phyloP scores from a whole-genome alignment of 2,888 invertebrate species.

The Boloria selene region DNA sequence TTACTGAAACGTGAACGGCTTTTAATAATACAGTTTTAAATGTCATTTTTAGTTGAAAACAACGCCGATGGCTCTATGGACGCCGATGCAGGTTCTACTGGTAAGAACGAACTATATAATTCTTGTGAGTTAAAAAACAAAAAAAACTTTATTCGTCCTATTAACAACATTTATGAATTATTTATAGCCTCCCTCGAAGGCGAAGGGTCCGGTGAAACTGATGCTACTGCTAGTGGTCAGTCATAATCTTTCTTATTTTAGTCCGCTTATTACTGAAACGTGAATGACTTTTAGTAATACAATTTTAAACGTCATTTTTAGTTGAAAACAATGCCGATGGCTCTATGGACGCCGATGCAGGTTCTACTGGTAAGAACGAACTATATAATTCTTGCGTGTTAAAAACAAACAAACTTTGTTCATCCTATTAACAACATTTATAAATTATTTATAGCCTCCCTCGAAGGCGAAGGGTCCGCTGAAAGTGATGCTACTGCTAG shows the following conservation, averaged over 20 bases:
- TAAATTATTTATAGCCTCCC: background rate
- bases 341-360: conserved; percentile 12
- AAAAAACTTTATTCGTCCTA: no score
- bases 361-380: conserved; percentile 2
- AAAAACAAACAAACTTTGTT: background rate
- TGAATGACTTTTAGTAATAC: background rate
- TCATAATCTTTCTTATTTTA: background rate
- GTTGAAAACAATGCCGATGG: conserved; percentile 17
- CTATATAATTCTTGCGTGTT: no score
- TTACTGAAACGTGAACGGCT: background rate
- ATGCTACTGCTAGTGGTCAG: background rate
- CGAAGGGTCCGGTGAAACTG: background rate
- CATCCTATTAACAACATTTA: background rate
- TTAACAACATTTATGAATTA: background rate
- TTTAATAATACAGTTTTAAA: background rate
- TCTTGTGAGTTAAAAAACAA: background rate
- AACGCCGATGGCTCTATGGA: background rate
- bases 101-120: background rate
- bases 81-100: conserved; percentile 8
- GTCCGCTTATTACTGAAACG: background rate
- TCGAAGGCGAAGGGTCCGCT: background rate
- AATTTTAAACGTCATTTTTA: conserved; percentile 6
- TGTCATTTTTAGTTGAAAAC: conserved; percentile 14
- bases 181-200: background rate
- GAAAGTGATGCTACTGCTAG: background rate